These are phyloP conservation scores for Thereva nobilitata DNA, from an alignment of 2,888 invertebrate genomes.

Conservation along the genomic window DNA sequence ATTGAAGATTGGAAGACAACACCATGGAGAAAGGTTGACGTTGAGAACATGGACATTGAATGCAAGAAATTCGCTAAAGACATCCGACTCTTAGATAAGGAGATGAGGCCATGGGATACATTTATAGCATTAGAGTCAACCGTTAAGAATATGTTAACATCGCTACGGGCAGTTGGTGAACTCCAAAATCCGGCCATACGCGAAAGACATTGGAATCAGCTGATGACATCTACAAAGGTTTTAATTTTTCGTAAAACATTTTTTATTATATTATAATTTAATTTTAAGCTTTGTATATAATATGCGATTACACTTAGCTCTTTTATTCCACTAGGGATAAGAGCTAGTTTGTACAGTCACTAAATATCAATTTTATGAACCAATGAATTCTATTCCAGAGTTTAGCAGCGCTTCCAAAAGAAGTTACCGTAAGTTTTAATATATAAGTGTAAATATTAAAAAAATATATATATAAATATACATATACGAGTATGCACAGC, in stretches of 20 bases:
- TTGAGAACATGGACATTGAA: constrained; percentile 98
- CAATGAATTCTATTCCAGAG: constrained; percentile 65
- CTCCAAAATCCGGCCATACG: constrained; percentile 95
- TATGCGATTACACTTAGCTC: constrained; percentile 21
- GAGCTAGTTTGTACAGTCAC: constrained; percentile 48
- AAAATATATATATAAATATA: background rate
- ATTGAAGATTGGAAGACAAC: constrained; percentile 98
- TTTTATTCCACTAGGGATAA: constrained; percentile 18
- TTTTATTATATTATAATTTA: constrained; percentile 28
- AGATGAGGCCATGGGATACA: constrained; percentile 93
- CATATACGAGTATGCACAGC: background rate
- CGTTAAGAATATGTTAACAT: constrained; percentile 95
- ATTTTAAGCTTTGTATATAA: constrained; percentile 38
- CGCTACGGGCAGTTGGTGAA: constrained; percentile 91
- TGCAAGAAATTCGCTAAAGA: constrained; percentile 98
- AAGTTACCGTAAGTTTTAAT: constrained; percentile 71
- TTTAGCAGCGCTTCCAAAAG: constrained; percentile 78
- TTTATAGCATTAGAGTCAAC: constrained; percentile 86
- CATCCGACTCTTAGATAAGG: constrained; percentile 88
- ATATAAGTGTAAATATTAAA: background rate
- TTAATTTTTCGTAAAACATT: constrained; percentile 39
- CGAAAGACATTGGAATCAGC: constrained; percentile 95
- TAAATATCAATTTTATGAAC: constrained; percentile 19
- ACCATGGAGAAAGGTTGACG: constrained; percentile 95
- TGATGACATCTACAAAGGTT: constrained; percentile 96